These are phyloP conservation scores for Lagorchestes hirsutus DNA, from an alignment of 2,797 vertebrate genomes.

Conservation along the genomic window DNA sequence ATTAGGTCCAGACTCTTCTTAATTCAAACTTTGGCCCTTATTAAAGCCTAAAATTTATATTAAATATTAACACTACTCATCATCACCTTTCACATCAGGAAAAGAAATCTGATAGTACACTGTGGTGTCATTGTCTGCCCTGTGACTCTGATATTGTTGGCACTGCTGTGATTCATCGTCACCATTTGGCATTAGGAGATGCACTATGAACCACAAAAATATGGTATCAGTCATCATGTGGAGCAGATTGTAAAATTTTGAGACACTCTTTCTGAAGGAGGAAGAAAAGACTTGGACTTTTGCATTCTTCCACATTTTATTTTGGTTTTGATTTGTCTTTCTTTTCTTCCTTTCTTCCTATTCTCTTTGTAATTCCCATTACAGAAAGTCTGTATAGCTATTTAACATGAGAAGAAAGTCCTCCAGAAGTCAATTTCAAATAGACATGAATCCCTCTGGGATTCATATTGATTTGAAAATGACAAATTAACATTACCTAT, in stretches of 20 bases:
- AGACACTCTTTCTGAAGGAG: background rate
- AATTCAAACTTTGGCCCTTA: too few relatives aligned
- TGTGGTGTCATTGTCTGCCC: background rate
- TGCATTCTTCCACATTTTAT: background rate
- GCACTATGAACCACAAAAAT: background rate
- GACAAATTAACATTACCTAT: background rate
- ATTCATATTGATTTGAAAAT: background rate
- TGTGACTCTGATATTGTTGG: background rate
- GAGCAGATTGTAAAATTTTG: background rate
- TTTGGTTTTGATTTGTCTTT: background rate
- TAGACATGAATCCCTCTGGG: background rate
- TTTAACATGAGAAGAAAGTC: background rate
- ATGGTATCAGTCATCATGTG: background rate
- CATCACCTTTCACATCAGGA: background rate
- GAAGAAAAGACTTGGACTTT: background rate
- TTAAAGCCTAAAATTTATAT: too few relatives aligned
- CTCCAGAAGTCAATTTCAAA: background rate
- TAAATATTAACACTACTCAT: too few relatives aligned
- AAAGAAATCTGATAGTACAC: background rate
- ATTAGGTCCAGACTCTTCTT: too few relatives aligned
- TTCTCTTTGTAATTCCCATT: background rate
- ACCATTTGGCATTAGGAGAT: background rate
- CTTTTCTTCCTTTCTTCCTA: background rate
- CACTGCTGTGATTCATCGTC: background rate
- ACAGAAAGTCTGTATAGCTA: background rate